These are phyloP conservation scores for Chrysina gloriosa DNA, from an alignment of 2,888 invertebrate genomes.

Conservation along the genomic window DNA sequence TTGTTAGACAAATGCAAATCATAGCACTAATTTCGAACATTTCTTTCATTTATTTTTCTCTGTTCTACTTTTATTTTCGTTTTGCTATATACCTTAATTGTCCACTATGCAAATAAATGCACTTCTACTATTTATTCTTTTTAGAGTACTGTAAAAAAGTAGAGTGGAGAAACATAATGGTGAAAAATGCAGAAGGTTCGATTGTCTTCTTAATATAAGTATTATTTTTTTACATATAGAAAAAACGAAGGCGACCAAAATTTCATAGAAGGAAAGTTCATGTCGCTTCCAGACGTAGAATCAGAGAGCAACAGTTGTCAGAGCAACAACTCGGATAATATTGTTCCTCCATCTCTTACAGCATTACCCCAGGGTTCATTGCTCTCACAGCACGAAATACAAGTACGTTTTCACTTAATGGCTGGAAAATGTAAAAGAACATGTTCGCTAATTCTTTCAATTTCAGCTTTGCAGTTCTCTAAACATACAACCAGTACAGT, in stretches of 20 bases:
- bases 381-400: slow-evolving; percentile 76
- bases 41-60: too few species aligned
- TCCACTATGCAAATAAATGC: too few species aligned
- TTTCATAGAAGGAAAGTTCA: slow-evolving; percentile 91
- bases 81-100: too few species aligned
- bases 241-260: slow-evolving; percentile 81
- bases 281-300: slow-evolving; percentile 76
- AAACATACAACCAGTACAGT: slow-evolving; percentile 87
- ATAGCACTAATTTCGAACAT: too few species aligned
- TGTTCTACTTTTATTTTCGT: too few species aligned
- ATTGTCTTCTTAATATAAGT: slow-evolving; percentile 8
- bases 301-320: slow-evolving; percentile 69
- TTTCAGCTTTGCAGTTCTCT: slow-evolving; percentile 79
- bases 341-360: slow-evolving; percentile 45
- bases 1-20: too few species aligned
- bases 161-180: too few species aligned
- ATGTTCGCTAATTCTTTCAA: slow-evolving; percentile 40
- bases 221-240: slow-evolving; percentile 64
- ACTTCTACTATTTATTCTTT: too few species aligned
- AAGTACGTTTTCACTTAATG: slow-evolving; percentile 64
- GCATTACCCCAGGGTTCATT: slow-evolving; percentile 59
- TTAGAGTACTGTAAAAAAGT: too few species aligned
- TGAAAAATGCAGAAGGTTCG: too few species aligned
- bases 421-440: slow-evolving; percentile 8
- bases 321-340: slow-evolving; percentile 60